Conservation (phyloP, 2,113 vertebrate species). For the Cacatua alba region DNA sequence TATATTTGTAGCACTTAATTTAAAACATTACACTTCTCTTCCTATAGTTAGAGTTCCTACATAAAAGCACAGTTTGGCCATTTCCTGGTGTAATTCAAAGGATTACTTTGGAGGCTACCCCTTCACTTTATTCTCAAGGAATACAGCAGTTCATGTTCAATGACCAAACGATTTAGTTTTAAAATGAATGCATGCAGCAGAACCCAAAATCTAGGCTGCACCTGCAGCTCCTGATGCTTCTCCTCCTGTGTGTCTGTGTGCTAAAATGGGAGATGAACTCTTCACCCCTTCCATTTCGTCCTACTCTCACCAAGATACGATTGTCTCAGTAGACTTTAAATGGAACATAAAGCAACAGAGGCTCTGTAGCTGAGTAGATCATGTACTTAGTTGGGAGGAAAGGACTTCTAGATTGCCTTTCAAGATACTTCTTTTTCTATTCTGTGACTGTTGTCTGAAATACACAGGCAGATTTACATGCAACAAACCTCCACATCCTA, state of each 20-base stretch:
- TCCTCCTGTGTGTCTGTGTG: not conserved
- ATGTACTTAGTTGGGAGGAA: not conserved
- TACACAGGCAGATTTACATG: not conserved
- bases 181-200: not conserved
- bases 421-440: not conserved
- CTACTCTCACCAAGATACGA: not conserved
- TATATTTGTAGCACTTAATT: not conserved
- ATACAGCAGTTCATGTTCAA: not conserved
- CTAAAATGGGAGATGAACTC: conserved; percentile 36
- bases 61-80: not conserved
- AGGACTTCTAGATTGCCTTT: not conserved
- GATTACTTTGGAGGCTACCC: not conserved
- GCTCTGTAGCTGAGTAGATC: not conserved
- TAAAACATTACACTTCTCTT: not conserved
- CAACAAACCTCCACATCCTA: not conserved
- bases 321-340: conserved; percentile 48
- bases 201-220: conserved; percentile 25
- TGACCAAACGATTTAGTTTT: conserved; percentile 19
- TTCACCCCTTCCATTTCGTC: not conserved
- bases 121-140: not conserved
- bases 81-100: not conserved
- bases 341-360: conserved; percentile 16
- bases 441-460: not conserved
- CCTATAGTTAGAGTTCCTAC: not conserved
- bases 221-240: conserved; percentile 18